Conservation (phyloP, 1,140 invertebrate genomes). For the Metaphire vulgaris region DNA sequence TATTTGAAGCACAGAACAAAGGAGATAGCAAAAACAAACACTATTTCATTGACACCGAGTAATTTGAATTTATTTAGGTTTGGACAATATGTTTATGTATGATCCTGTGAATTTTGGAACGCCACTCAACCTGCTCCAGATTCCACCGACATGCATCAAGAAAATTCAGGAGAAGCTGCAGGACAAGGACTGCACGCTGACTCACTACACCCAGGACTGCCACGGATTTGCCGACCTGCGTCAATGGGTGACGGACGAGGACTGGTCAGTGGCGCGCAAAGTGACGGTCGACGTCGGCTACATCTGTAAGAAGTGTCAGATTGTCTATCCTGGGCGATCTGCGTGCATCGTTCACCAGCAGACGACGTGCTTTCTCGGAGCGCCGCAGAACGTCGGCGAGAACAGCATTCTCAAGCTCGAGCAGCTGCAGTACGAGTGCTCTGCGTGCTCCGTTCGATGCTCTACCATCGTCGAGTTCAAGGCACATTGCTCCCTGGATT, state of each 20-base stretch:
- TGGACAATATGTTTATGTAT: conserved; percentile 45
- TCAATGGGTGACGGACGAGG: conserved; percentile 38
- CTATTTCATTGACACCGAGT: too few relatives aligned
- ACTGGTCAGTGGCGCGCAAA: conserved; percentile 53
- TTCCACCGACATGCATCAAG: conserved; percentile 53
- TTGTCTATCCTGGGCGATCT: conserved; percentile 69
- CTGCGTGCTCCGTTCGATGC: conserved; percentile 59
- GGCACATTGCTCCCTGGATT: conserved; percentile 60
- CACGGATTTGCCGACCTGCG: conserved; percentile 48
- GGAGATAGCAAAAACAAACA: too few relatives aligned
- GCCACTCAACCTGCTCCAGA: conserved; percentile 54
- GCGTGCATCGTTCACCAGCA: conserved; percentile 67
- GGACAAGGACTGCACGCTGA: conserved; percentile 49
- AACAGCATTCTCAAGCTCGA: conserved; percentile 51
- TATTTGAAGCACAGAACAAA: too few relatives aligned
- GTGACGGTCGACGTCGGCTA: conserved; percentile 71
- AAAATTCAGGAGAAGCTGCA: conserved; percentile 52
- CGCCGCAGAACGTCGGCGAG: conserved; percentile 51
- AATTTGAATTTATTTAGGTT: conserved; percentile 40
- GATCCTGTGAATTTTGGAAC: conserved; percentile 54
- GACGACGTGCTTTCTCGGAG: conserved; percentile 58
- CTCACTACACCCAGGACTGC: conserved; percentile 55
- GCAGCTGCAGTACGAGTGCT: conserved; percentile 64
- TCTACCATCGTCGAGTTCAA: conserved; percentile 58
- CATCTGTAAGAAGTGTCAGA: conserved; percentile 76